Base-by-base conservation (phyloP, 2,113 vertebrate genomes). In the Platysteira castanea region DNA sequence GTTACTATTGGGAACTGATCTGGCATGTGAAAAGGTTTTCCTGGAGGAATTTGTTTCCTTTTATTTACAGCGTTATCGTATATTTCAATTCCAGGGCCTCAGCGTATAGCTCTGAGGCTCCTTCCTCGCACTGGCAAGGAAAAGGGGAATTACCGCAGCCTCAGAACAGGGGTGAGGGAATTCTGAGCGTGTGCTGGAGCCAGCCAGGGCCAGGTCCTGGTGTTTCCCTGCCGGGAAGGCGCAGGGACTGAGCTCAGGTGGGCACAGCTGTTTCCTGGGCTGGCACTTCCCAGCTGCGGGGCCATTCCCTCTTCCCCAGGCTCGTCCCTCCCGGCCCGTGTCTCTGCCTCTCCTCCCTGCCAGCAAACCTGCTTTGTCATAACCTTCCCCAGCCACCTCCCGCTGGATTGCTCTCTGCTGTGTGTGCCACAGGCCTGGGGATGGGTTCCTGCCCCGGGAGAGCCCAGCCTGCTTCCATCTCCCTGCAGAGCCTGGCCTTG, bases 41-140 rank as follows among this genome's bases (percentile, higher is more conserved):
- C 95, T 94, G 75, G 42, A 96, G 94, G 94, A 97, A 96, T 96
- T 95, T 90, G 80, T 91, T 96, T 96, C 90, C 86, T 96, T 93
- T 84, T 96, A 87, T 95, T 97, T 96, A 91, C 90, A 89, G 73
- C 89, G 85, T 96, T 96, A 96, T 87, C 50, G 0, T 82, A 4
- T 71, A 95, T 96, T 96, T 92, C 80, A 96, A 95, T 96, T 94
- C 70, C 80, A 93, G 80, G 92, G 86, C 90, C 94, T 94, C 87
- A 69, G 65, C 54, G 18, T 93, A 81, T 88, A 94, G 74, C 78
- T 93, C 74, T 68, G 88, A 95, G 76, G 69, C 90, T 95, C 7
- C 7, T 67, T 94, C 77, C 80, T 89, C 78, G 76, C 71, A 46
- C 86, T 92, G 89, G 89, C 95, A 95, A 44, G 1, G 30, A 73